phyloP scores from a whole-genome alignment of 2,888 invertebrate species.

The Branchellion lobata region DNA sequence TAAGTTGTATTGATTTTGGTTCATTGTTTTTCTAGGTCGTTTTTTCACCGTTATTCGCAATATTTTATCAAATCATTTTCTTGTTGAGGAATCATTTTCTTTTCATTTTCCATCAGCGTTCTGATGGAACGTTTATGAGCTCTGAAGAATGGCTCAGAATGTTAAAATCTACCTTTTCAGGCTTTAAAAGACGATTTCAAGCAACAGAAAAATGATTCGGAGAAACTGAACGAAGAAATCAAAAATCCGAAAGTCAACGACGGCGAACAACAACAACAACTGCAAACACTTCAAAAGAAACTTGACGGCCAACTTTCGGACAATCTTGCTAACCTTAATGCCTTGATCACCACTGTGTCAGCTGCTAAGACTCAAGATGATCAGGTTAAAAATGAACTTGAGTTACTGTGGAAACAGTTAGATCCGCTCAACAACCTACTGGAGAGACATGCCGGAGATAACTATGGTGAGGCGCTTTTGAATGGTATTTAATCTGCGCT shows the following conservation, averaged over 20 bases:
- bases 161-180: background rate
- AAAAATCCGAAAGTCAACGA: background rate
- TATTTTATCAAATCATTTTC: no score
- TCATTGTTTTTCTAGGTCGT: no score
- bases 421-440: background rate
- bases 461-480: background rate
- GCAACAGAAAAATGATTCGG: background rate
- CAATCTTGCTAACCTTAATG: background rate
- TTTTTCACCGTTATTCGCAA: no score
- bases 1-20: no score
- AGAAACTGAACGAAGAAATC: background rate
- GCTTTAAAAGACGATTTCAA: background rate
- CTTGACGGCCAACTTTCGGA: background rate
- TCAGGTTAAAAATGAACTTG: background rate
- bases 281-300: background rate
- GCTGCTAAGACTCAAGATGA: background rate
- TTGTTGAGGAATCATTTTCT: no score
- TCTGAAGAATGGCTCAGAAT: no score
- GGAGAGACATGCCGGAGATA: background rate
- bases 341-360: background rate
- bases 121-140: no score
- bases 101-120: no score
- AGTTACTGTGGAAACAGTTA: background rate
- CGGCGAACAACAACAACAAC: slow-evolving; percentile 21
- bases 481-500: background rate